These are phyloP conservation scores for Esox niger DNA, from an alignment of 2,113 vertebrate genomes.

Conservation along the genomic window DNA sequence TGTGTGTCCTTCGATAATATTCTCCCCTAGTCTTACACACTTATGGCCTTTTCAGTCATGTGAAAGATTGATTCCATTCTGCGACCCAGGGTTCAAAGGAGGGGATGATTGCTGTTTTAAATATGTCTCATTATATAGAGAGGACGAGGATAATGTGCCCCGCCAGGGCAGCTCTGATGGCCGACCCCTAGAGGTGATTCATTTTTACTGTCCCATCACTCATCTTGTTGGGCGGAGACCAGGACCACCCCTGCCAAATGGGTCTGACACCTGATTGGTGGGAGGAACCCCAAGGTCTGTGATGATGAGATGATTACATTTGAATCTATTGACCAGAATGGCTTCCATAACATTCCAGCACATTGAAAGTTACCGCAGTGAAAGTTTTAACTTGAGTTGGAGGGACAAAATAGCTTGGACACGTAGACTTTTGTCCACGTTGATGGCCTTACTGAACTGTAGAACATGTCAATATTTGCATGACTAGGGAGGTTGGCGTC, in stretches of 20 bases:
- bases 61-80: constrained; percentile 60
- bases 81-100: constrained; percentile 60
- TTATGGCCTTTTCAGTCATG: constrained; percentile 62
- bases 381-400: background rate
- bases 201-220: constrained; percentile 57
- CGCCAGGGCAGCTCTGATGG: constrained; percentile 39
- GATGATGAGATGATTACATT: background rate
- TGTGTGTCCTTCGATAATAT: constrained; percentile 64
- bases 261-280: constrained; percentile 22
- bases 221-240: constrained; percentile 30
- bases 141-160: constrained; percentile 56
- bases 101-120: constrained; percentile 69
- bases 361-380: constrained; percentile 12
- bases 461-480: constrained; percentile 9
- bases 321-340: constrained; percentile 1
- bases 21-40: constrained; percentile 16
- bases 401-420: constrained; percentile 18
- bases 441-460: constrained; percentile 15
- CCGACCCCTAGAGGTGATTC: constrained; percentile 43
- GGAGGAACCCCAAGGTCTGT: constrained; percentile 19
- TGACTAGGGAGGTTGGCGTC: constrained; percentile 30
- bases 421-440: background rate
- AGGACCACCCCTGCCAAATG: constrained; percentile 16
- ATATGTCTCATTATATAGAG: constrained; percentile 70
- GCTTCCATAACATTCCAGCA: background rate